phyloP scores from a whole-genome alignment of 2,888 invertebrate genomes.

The Acrobasis suavella region DNA sequence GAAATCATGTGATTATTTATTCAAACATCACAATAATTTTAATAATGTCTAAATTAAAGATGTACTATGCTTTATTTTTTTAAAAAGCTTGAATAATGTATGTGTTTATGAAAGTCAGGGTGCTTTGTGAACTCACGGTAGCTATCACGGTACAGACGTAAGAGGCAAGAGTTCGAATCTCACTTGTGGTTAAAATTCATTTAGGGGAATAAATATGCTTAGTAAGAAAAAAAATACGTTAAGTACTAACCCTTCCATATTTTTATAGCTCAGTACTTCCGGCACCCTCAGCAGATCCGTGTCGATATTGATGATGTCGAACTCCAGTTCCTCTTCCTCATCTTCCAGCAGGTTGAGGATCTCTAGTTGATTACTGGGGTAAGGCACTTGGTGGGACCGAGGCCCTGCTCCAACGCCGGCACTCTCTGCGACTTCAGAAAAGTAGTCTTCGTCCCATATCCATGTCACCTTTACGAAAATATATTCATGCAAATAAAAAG shows the following conservation, averaged over 20 bases:
- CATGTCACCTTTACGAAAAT: constrained; percentile 46
- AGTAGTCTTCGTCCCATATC: constrained; percentile 47
- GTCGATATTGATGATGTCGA: constrained; percentile 70
- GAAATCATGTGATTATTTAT: no score
- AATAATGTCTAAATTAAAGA: no score
- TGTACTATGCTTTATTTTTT: no score
- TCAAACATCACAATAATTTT: no score
- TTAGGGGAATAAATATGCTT: no score
- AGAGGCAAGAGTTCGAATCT: no score
- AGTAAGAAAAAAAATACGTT: no score
- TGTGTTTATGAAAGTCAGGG: no score
- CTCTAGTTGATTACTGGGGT: constrained; percentile 37
- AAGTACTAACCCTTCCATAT: constrained; percentile 39
- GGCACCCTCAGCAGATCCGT: constrained; percentile 57
- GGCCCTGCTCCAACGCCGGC: background rate
- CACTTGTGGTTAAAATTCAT: no score
- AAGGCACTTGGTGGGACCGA: background rate
- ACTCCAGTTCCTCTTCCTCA: constrained; percentile 79
- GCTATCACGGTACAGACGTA: no score
- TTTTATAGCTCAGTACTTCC: constrained; percentile 47
- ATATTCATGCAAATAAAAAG: background rate
- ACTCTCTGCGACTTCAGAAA: constrained; percentile 14
- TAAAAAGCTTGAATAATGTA: no score
- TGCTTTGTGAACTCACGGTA: no score
- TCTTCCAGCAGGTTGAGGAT: constrained; percentile 61